Percentiles rank a stretch among this genome's conserved stretches.
Conservation (phyloP, 2,113 vertebrate genomes). For the Gasterosteus aculeatus region DNA sequence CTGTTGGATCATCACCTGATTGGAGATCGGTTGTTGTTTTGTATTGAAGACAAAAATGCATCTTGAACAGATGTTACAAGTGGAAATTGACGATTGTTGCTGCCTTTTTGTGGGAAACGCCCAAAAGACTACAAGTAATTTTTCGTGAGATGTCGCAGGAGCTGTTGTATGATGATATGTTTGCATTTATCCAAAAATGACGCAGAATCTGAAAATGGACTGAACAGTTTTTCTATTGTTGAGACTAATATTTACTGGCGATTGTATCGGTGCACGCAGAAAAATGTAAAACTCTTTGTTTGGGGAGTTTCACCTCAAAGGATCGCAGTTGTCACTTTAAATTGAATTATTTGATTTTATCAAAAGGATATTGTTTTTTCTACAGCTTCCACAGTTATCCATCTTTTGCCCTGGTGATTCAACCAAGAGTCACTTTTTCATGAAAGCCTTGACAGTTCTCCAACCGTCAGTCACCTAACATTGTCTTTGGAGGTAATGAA, state of each 20-base stretch:
- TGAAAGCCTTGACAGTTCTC: background rate
- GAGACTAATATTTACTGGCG: background rate
- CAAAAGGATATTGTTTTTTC: background rate
- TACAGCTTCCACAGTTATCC: background rate
- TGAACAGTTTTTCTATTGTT: background rate
- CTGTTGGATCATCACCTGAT: too few species aligned
- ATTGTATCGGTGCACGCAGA: background rate
- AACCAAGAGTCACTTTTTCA: background rate
- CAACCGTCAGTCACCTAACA: background rate
- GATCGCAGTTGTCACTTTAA: background rate
- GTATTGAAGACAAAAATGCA: too few species aligned
- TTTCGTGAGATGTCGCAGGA: background rate
- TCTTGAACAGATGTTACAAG: too few species aligned
- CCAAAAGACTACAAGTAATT: too few species aligned
- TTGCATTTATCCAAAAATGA: background rate
- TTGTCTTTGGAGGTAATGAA: slow-evolving; percentile 2
- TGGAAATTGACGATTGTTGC: too few species aligned
- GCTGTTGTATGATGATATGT: background rate
- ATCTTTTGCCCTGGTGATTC: background rate
- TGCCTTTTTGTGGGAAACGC: too few species aligned
- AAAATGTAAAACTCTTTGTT: background rate
- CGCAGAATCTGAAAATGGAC: background rate
- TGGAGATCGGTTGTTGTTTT: too few species aligned
- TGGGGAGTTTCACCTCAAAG: background rate
- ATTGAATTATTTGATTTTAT: background rate